These are phyloP conservation scores for Papilio polyxenes DNA, from an alignment of 1,140 invertebrate genomes.

Conservation along the genomic window DNA sequence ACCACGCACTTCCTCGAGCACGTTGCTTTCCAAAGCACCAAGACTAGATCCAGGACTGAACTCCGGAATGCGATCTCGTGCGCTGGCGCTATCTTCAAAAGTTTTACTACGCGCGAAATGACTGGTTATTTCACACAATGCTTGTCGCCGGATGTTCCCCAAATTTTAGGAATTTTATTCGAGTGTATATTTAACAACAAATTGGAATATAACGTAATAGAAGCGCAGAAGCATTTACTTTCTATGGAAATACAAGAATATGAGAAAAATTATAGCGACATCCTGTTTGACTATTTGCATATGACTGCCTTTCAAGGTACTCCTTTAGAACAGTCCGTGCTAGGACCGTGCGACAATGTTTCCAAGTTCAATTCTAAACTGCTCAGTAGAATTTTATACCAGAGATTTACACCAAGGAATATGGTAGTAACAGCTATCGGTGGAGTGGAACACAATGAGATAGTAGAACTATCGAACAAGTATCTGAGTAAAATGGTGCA, in stretches of 20 bases:
- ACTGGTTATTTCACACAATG: constrained; percentile 90
- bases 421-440: constrained; percentile 95
- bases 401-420: constrained; percentile 89
- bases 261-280: constrained; percentile 86
- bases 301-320: constrained; percentile 86
- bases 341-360: constrained; percentile 88
- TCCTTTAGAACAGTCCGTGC: constrained; percentile 85
- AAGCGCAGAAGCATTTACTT: constrained; percentile 86
- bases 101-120: constrained; percentile 89
- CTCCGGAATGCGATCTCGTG: constrained; percentile 88
- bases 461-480: constrained; percentile 50
- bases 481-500: constrained; percentile 47
- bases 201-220: constrained; percentile 83
- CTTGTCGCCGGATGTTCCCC: constrained; percentile 82
- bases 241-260: constrained; percentile 86
- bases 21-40: constrained; percentile 89
- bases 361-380: constrained; percentile 84
- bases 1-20: constrained; percentile 90
- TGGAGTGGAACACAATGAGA: constrained; percentile 82
- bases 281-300: constrained; percentile 89
- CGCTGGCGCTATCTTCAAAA: constrained; percentile 89
- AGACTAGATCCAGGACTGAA: constrained; percentile 82
- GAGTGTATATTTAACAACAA: constrained; percentile 88
- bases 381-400: constrained; percentile 87
- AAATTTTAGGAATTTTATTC: constrained; percentile 86